phyloP scores from a whole-genome alignment of 2,113 vertebrate species.

The Lates calcarifer region DNA sequence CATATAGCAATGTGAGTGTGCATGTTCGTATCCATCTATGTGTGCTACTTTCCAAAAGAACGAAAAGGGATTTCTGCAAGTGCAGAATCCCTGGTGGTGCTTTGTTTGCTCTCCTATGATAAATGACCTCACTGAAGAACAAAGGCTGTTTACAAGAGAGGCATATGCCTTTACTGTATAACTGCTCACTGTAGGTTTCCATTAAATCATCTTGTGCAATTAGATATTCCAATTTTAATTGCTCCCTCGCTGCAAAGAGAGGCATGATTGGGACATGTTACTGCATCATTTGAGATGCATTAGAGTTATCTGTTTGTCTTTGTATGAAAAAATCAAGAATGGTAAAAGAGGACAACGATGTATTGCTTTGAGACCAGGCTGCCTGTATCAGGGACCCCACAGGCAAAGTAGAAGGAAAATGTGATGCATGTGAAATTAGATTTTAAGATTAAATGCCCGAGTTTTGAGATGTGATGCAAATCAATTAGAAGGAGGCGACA shows the following conservation, averaged over 20 bases:
- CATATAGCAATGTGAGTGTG: neutral
- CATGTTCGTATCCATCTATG: neutral
- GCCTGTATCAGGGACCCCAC: slow-evolving; percentile 24
- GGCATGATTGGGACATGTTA: neutral
- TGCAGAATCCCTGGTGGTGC: slow-evolving; percentile 28
- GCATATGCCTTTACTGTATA: slow-evolving; percentile 10
- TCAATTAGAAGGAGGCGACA: neutral
- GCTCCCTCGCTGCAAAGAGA: slow-evolving; percentile 19
- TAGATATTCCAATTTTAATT: slow-evolving; percentile 17
- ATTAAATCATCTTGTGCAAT: slow-evolving; percentile 5
- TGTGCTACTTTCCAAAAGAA: slow-evolving; percentile 16
- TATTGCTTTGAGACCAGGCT: neutral
- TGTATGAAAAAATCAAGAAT: neutral
- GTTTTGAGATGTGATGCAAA: slow-evolving; percentile 12
- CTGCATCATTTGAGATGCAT: slow-evolving; percentile 18
- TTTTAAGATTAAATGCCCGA: neutral
- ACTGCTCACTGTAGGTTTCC: slow-evolving; percentile 18
- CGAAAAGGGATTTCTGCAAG: slow-evolving; percentile 1
- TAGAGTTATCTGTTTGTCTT: neutral
- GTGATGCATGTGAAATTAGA: slow-evolving; percentile 19
- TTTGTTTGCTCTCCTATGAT: slow-evolving; percentile 47
- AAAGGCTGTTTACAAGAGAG: slow-evolving; percentile 37
- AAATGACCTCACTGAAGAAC: slow-evolving; percentile 31
- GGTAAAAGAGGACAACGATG: neutral
- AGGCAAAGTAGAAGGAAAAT: neutral